These are phyloP conservation scores for Platerodrilus igneus DNA, from an alignment of 2,888 invertebrate genomes.

Conservation along the genomic window DNA sequence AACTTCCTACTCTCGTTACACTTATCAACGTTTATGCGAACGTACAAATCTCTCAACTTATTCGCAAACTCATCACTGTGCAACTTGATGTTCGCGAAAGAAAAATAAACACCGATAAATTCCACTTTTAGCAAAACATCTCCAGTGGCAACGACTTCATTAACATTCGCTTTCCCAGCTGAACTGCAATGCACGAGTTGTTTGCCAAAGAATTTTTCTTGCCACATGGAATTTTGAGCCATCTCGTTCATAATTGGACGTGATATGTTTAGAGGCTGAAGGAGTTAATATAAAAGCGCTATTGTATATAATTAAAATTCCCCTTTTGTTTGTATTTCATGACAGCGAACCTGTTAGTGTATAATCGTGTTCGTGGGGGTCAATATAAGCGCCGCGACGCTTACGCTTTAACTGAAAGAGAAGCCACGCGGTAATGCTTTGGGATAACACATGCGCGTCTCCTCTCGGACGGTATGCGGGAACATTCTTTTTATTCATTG, in stretches of 20 bases:
- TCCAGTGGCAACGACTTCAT: constrained; percentile 48
- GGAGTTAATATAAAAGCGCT: neutral
- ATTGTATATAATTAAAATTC: neutral
- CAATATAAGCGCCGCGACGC: constrained; percentile 36
- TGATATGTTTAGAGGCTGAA: too few relatives aligned
- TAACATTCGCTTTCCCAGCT: constrained; percentile 49
- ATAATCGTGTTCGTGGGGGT: constrained; percentile 11
- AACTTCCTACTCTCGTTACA: constrained; percentile 44
- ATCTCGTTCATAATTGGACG: constrained; percentile 7
- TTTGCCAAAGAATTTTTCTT: constrained; percentile 58
- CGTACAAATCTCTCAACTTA: constrained; percentile 58
- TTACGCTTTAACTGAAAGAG: constrained; percentile 32
- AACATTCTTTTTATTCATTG: too few relatives aligned
- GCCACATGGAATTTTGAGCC: constrained; percentile 50
- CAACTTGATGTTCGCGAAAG: constrained; percentile 65
- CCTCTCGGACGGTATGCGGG: too few relatives aligned
- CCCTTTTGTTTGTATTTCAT: constrained; percentile 1
- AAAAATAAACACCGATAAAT: constrained; percentile 63
- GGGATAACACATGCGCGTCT: constrained; percentile 15
- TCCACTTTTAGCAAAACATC: constrained; percentile 53
- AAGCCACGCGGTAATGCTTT: constrained; percentile 17
- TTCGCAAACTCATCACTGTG: constrained; percentile 65
- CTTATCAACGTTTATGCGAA: constrained; percentile 40
- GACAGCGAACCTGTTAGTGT: constrained; percentile 8
- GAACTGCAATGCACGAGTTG: constrained; percentile 53